Evolutionary conservation across 2,888 invertebrate genomes (phyloP), one percentile per base, ranked within the genome.

Genomic region (Drosophila limbata): DNA sequence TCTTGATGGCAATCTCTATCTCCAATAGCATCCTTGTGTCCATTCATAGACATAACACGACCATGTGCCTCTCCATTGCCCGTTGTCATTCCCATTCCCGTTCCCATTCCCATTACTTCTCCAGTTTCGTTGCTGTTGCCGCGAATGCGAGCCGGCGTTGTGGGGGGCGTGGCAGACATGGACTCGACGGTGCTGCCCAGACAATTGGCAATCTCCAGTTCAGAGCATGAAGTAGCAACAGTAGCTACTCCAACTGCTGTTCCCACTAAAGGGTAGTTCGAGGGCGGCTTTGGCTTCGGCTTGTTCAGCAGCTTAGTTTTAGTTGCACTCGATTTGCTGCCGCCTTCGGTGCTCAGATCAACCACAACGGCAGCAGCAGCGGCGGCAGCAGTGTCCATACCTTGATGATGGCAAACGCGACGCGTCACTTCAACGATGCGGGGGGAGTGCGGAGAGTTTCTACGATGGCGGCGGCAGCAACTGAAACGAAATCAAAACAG

Each of bases 161-260:
- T 73, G 28, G 90, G 86, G 13, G 91, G 90, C 35, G 90, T 89
- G 17, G 81, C 79, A 6, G 91, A 84, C 84, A 91, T 85, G 45
- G 82, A 80, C 73, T 91, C 91, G n/a, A 91, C 90, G 48, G 79
- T 90, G 68, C 90, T 91, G 69, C 91, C 90, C 64, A 89, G 51
- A 60, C 81, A 88, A 31, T 85, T 88, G 53, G 70, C 51, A 63
- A 65, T 57, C 1, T 67, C 66, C 35, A 67, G 67, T 31, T 71
- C 71, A 33, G 53, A 53, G 65, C 55, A 60, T 47, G 56, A 15
- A 51, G 19, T 4, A 17, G n/a, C 11, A 28, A 68, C 25, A 53
- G 65, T 60, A 73, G 68, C 80, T 77, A 77, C 81, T 48, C 45
- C 50, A 13, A 55, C 48, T 31, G 60, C 48, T n/a, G 50, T 47